Base-by-base conservation (phyloP, 2,888 invertebrate species). In the Odontocerum albicorne region DNA sequence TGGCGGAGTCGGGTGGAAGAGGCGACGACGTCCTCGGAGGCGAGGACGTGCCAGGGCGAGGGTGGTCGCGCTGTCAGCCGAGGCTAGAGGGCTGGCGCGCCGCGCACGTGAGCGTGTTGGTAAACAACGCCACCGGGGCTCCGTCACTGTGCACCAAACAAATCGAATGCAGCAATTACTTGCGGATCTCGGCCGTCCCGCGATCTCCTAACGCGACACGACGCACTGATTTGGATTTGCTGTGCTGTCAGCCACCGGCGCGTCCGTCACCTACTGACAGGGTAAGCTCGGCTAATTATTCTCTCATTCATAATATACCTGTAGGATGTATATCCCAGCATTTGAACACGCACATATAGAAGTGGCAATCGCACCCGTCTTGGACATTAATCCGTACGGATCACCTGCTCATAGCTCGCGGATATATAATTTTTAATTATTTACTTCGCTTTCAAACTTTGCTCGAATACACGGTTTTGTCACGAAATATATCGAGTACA, bases 291-390 rank as follows among this genome's bases (percentile, higher is more conserved):
- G 19, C 13, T 49, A 40, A 39, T 40, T 43, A 35, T 47, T 47
- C 35, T 19, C 12, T 36, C 42, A 36, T 38, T 52, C 45, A 38
- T 42, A 42, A 44, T 62, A 72, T 79, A 79, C 77, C 80, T 82
- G 77, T 81, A 84, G 72, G 77, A 74, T 80, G 84, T 83, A 80
- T 83, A 82, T 78, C 83, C 83, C 82, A 83, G 78, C 80, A 81
- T 83, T 80, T 78, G 80, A 78, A 75, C 76, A 77, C 74, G 72
- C 71, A 75, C 77, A 77, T 77, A 75, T 76, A 74, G 70, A 62
- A 59, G 51, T 55, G 54, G 45, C 44, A 45, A 35, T 42, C 51
- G 55, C 43, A 45, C 46, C 61, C 53, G 53, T 60, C 55, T 55
- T 56, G 57, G 51, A 44, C 52, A 45, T 52, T 44, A 52, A 52